Base-by-base conservation (phyloP, 2,113 vertebrate species). In the Serilophus lunatus region DNA sequence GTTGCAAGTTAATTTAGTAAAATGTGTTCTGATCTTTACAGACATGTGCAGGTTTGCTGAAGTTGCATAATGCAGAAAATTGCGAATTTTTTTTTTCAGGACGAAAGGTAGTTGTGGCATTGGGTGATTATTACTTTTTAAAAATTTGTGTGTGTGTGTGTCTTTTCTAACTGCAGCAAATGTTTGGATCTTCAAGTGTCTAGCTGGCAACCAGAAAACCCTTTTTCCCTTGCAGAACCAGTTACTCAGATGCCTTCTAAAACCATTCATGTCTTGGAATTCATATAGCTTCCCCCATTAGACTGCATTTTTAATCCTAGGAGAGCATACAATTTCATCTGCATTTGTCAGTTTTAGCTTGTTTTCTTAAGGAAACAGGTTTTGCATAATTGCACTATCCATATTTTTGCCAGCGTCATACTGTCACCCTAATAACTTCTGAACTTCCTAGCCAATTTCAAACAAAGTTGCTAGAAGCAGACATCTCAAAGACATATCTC, bases 201-300 rank as follows among this genome's bases (percentile, higher is more conserved):
- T 75, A 28, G 20, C 51, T 54, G 24, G 47, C 83, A 92, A 92
- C 36, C 14, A 66, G 71, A 74, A 86, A 54, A 59, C 57, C 31
- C 35, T 88, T 91, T 76, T 87, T n/a, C n/a, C 17, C 45, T 75
- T 85, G 79, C 54, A 45, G 57, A 90, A 80, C 49, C 23, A 57
- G 85, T 89, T 92, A 59, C 19, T 91, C 57, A 72, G 59, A 35
- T 90, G 7, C 70, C 15, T 94, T 95, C 53, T 82, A 35, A 92
- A 93, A 38, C 36, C 28, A 23, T 68, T 71, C 7, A 10, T 78
- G 38, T 51, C 84, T 87, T 90, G 33, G 17, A 87, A 75, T 24
- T 78, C 9, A 9, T 36, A 16, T 20, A 26, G 28, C 45, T 56
- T 25, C 20, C 36, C 28, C 14, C 47, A 28, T 87, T 49, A 82